Evolutionary conservation across 2,888 invertebrate genomes (phyloP), one percentile per base, ranked within the genome.

Genomic region (Morpho achilles): DNA sequence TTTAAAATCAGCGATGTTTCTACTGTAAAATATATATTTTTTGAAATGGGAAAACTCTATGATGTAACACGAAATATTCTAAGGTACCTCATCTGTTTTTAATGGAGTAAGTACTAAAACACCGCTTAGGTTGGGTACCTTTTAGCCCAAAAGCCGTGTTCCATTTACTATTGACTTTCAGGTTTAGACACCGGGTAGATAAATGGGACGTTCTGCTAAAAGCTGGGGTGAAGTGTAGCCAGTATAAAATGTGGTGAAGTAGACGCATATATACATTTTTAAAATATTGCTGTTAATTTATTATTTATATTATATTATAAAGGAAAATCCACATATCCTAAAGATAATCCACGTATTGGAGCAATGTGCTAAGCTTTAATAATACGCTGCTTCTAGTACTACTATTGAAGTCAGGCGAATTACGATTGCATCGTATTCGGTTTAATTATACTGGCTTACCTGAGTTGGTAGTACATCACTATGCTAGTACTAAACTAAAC

Each of bases 121-220:
- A 54, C 43, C 50, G 48, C 53, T 53, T 43, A 56, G 50, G 40
- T 49, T 53, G 55, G 59, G 45, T 50, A 48, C 53, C 53, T 59
- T 61, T 63, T 56, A 61, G 50, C 46, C 56, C 42, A 49, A 56
- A 58, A 58, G 50, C 53, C 52, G 43, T 53, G 39, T 50, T 48
- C 56, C 55, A 60, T 60, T 62, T 53, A 61, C 61, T 61, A 58
- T 58, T 58, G 63, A 56, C 51, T 61, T 56, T 58, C 40, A 50
- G 50, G 56, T 60, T 56, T 56, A 60, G 52, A 63, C 58, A 40
- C 50, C 53, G 53, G 52, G 56, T 41, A 58, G 63, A 61, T 54
- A 56, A 58, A 61, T 59, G 58, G 58, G 58, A 48, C 44, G 53
- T 54, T 58, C 39, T 53, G 48, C 63, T 63, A 56, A 63, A 58